Evolutionary conservation across 2,113 vertebrate species (phyloP).

Genomic region (Strigops habroptila): DNA sequence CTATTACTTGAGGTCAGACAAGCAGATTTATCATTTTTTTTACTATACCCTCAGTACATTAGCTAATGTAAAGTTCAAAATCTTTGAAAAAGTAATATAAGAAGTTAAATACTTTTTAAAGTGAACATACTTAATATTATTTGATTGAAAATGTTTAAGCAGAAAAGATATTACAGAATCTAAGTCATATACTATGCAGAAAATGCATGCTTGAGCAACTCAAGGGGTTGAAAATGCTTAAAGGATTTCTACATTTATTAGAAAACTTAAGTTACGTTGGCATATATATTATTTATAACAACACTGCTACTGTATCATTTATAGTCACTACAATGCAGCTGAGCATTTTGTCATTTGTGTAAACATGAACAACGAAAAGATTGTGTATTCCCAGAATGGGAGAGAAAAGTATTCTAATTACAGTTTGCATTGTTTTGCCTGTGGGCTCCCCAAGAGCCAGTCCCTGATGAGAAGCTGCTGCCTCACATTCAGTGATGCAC

Average conservation of each 20-base stretch:
- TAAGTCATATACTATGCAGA: not conserved
- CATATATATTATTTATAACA: constrained; percentile 54
- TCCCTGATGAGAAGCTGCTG: constrained; percentile 23
- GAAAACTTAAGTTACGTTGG: not conserved
- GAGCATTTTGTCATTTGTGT: constrained; percentile 59
- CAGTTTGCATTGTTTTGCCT: constrained; percentile 38
- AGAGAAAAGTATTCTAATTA: constrained; percentile 35
- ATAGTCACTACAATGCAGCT: not conserved
- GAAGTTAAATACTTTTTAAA: not conserved
- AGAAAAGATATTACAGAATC: not conserved
- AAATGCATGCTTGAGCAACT: not conserved
- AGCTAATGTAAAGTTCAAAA: not conserved
- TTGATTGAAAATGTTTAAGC: constrained; percentile 20
- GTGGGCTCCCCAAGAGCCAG: constrained; percentile 27
- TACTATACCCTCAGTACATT: not conserved
- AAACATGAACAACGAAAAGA: constrained; percentile 57
- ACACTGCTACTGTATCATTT: not conserved
- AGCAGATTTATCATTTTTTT: not conserved
- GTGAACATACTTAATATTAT: not conserved
- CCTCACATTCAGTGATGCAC: constrained; percentile 6
- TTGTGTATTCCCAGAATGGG: constrained; percentile 22
- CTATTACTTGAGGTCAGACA: not conserved
- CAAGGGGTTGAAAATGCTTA: not conserved
- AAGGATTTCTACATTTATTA: constrained; percentile 34
- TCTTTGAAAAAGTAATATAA: not conserved